These are phyloP conservation scores for Patella pellucida DNA, from an alignment of 2,888 invertebrate species.

Conservation along the genomic window DNA sequence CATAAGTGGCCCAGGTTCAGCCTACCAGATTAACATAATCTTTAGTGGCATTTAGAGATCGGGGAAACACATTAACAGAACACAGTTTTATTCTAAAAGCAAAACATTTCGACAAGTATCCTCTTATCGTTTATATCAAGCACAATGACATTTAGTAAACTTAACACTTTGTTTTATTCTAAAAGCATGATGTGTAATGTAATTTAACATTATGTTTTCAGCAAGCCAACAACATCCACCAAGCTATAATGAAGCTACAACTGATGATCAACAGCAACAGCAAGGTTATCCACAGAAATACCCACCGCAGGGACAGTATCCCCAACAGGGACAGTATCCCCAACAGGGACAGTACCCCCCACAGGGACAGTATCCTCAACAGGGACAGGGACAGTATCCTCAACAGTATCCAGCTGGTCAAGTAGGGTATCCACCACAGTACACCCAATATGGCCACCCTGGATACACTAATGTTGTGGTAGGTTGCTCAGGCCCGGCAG, in stretches of 20 bases:
- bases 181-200: too few relatives aligned
- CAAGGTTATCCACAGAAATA: slow-evolving; percentile 1
- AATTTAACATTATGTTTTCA: neutral
- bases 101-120: too few relatives aligned
- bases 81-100: too few relatives aligned
- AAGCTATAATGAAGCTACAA: slow-evolving; percentile 16
- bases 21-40: too few relatives aligned
- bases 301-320: neutral
- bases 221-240: neutral
- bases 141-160: too few relatives aligned
- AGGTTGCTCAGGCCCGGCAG: too few relatives aligned
- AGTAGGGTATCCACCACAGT: slow-evolving; percentile 9
- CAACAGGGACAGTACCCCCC: neutral
- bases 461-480: slow-evolving; percentile 16
- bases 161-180: too few relatives aligned
- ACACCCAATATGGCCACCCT: slow-evolving; percentile 11
- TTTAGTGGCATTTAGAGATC: too few relatives aligned
- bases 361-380: neutral
- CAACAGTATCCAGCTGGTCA: slow-evolving; percentile 12
- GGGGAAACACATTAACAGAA: too few relatives aligned
- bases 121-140: too few relatives aligned
- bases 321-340: too few relatives aligned
- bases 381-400: neutral
- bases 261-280: neutral
- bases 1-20: too few relatives aligned